Percentiles rank a stretch among this genome's conserved stretches.
Conservation (phyloP, 2,888 invertebrate genomes). For the Drosophila borborema region DNA sequence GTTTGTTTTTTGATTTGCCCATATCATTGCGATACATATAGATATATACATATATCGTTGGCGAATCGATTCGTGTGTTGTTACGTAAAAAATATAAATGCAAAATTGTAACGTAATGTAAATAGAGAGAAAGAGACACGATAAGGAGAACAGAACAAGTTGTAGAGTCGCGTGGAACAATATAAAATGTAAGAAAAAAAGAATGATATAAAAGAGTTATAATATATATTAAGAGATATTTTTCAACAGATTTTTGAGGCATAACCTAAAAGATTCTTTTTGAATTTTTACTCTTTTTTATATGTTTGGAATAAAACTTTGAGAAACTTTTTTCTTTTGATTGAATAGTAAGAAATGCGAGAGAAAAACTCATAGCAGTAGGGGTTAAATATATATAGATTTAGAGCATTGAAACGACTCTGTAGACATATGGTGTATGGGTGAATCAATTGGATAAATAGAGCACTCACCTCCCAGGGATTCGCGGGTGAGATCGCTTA, state of each 20-base stretch:
- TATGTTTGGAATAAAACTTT: no score
- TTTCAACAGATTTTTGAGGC: conserved; percentile 59
- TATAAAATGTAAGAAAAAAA: conserved; percentile 64
- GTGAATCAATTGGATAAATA: conserved; percentile 20
- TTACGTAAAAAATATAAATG: conserved; percentile 56
- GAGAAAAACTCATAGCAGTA: conserved; percentile 70
- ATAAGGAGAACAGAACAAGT: conserved; percentile 53
- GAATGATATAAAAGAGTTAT: conserved; percentile 68
- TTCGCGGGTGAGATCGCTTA: conserved; percentile 93
- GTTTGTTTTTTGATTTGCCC: conserved; percentile 32
- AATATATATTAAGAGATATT: conserved; percentile 50
- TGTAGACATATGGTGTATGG: background rate
- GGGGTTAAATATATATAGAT: conserved; percentile 59
- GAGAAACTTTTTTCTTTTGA: conserved; percentile 39
- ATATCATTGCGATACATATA: background rate
- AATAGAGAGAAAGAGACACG: conserved; percentile 41
- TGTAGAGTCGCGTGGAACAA: conserved; percentile 64
- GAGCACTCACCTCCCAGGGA: conserved; percentile 96
- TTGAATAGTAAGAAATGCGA: conserved; percentile 61
- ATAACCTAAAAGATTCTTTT: conserved; percentile 55
- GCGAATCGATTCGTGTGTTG: conserved; percentile 41
- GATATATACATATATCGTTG: conserved; percentile 5
- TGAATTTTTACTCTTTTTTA: conserved; percentile 4
- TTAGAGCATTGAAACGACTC: conserved; percentile 13
- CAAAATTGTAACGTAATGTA: conserved; percentile 55